Conservation (phyloP, 2,888 invertebrate species). For the Allygus modestus region DNA sequence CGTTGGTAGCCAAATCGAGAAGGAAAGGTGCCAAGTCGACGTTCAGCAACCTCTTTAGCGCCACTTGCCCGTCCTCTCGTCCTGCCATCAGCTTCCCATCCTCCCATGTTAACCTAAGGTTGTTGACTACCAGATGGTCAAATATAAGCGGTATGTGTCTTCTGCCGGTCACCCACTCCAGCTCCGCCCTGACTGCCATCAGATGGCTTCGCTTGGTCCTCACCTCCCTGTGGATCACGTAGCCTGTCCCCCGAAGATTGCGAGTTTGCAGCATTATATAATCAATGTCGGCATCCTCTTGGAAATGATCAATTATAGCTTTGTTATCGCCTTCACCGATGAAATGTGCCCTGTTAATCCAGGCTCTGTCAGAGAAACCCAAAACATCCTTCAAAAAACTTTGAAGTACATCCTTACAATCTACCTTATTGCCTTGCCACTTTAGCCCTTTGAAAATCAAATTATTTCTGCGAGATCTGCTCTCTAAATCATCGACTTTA, state of each 20-base stretch:
- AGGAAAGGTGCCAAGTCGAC: neutral
- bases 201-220: neutral
- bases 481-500: neutral
- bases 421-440: neutral
- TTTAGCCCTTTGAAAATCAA: constrained; percentile 2
- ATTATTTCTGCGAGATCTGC: too few species aligned
- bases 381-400: neutral
- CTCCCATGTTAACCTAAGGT: neutral
- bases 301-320: neutral
- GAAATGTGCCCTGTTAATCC: constrained; percentile 9
- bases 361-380: neutral
- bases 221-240: constrained; percentile 21
- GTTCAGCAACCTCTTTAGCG: neutral
- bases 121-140: neutral
- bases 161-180: neutral
- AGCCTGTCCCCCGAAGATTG: constrained; percentile 2
- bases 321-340: neutral
- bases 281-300: neutral
- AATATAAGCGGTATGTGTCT: neutral
- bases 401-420: neutral
- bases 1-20: neutral
- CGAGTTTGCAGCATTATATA: neutral
- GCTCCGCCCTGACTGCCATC: constrained; percentile 25
- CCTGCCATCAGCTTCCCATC: neutral
- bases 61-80: neutral